phyloP scores from a whole-genome alignment of 2,888 invertebrate species.

The Peribatodes rhomboidaria region DNA sequence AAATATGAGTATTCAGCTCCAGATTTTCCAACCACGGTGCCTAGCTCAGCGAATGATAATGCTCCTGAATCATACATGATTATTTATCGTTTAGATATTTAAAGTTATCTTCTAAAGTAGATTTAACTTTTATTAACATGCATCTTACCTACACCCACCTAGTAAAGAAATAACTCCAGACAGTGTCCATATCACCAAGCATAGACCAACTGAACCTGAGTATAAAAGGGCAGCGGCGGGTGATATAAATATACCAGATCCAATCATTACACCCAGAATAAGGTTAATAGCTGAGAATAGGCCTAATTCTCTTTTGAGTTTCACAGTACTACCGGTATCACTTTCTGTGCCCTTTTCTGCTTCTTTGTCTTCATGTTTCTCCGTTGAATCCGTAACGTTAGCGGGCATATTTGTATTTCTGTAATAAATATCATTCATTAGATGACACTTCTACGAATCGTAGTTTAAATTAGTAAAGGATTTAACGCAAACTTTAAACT shows the following conservation, averaged over 20 bases:
- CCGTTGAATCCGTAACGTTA: conserved; percentile 57
- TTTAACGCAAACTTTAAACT: no score
- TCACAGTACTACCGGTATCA: conserved; percentile 76
- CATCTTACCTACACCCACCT: conserved; percentile 87
- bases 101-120: neutral
- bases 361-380: conserved; percentile 52
- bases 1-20: conserved; percentile 94
- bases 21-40: conserved; percentile 91
- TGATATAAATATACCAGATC: conserved; percentile 95
- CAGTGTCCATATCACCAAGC: conserved; percentile 91
- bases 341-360: conserved; percentile 53
- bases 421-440: conserved; percentile 45
- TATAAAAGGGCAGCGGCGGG: conserved; percentile 91
- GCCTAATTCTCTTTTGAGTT: conserved; percentile 91
- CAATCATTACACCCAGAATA: conserved; percentile 96
- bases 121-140: conserved; percentile 41
- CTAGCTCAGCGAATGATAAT: conserved; percentile 92
- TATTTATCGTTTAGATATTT: neutral
- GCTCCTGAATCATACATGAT: conserved; percentile 87
- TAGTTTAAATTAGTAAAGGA: neutral
- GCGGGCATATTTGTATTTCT: conserved; percentile 62
- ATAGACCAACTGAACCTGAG: conserved; percentile 93
- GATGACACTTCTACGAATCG: neutral
- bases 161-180: conserved; percentile 93
- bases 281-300: conserved; percentile 93